phyloP scores from a whole-genome alignment of 2,888 invertebrate genomes.

The Eudasyphora cyanicolor region DNA sequence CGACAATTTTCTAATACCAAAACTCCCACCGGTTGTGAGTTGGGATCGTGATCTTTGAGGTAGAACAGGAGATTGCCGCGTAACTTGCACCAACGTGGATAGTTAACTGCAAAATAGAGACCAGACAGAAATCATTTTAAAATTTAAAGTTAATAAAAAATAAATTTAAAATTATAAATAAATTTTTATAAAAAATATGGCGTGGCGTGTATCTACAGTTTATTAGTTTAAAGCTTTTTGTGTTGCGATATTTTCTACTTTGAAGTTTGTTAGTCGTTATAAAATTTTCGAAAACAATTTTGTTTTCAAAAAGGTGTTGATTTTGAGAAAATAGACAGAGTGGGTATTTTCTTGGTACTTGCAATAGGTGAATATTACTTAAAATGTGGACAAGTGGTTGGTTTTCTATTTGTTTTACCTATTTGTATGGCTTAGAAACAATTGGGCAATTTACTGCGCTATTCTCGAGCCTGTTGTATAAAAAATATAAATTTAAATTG shows the following conservation, averaged over 20 bases:
- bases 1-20: slow-evolving; percentile 93
- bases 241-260: neutral
- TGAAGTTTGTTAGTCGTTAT: slow-evolving; percentile 6
- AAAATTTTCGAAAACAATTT: slow-evolving; percentile 4
- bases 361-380: neutral
- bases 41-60: slow-evolving; percentile 93
- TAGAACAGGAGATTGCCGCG: slow-evolving; percentile 96
- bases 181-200: neutral
- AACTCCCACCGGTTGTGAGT: slow-evolving; percentile 93
- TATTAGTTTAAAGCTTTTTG: slow-evolving; percentile 3
- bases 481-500: slow-evolving; percentile 6
- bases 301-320: neutral
- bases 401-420: slow-evolving; percentile 36
- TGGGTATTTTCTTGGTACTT: neutral
- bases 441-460: slow-evolving; percentile 1
- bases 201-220: neutral
- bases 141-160: neutral
- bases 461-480: slow-evolving; percentile 44
- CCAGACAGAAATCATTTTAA: neutral
- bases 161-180: neutral
- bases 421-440: slow-evolving; percentile 9
- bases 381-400: neutral
- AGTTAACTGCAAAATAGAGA: slow-evolving; percentile 83
- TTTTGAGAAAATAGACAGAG: neutral
- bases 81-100: slow-evolving; percentile 93